These are phyloP conservation scores for Bemisia tabaci DNA, from an alignment of 1,140 invertebrate genomes.

Conservation along the genomic window DNA sequence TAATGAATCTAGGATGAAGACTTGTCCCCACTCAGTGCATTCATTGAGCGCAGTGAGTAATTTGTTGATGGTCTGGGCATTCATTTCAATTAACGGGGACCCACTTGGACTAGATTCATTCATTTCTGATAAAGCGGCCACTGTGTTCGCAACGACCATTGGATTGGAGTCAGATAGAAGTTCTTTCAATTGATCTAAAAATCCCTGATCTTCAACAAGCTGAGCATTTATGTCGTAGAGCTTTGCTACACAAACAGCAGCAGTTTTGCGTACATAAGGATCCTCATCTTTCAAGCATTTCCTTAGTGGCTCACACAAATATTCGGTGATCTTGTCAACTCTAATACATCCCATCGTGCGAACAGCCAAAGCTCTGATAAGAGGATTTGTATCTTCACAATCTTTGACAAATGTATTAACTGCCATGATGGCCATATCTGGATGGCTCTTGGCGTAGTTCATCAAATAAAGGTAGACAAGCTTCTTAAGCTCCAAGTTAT, in stretches of 20 bases:
- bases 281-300: slow-evolving; percentile 99
- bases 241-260: slow-evolving; percentile 98
- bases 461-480: slow-evolving; percentile 98
- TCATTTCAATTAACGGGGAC: slow-evolving; percentile 89
- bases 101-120: slow-evolving; percentile 91
- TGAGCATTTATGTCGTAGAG: slow-evolving; percentile 97
- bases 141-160: slow-evolving; percentile 99
- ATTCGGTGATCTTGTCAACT: slow-evolving; percentile 99
- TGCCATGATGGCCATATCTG: slow-evolving; percentile 99
- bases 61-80: slow-evolving; percentile 96
- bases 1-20: slow-evolving; percentile 95
- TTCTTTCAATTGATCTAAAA: slow-evolving; percentile 94
- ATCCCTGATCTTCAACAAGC: slow-evolving; percentile 96
- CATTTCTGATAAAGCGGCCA: slow-evolving; percentile 96
- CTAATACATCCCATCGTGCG: slow-evolving; percentile 99
- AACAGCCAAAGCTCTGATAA: slow-evolving; percentile 95
- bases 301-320: slow-evolving; percentile 93
- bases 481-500: slow-evolving; percentile 98
- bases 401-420: slow-evolving; percentile 99
- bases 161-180: slow-evolving; percentile 97
- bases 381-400: slow-evolving; percentile 98
- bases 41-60: slow-evolving; percentile 95
- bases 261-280: slow-evolving; percentile 98
- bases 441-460: slow-evolving; percentile 99
- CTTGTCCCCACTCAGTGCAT: slow-evolving; percentile 99